Evolutionary conservation across 2,113 vertebrate genomes (phyloP).

Genomic region (Ammospiza nelsoni): DNA sequence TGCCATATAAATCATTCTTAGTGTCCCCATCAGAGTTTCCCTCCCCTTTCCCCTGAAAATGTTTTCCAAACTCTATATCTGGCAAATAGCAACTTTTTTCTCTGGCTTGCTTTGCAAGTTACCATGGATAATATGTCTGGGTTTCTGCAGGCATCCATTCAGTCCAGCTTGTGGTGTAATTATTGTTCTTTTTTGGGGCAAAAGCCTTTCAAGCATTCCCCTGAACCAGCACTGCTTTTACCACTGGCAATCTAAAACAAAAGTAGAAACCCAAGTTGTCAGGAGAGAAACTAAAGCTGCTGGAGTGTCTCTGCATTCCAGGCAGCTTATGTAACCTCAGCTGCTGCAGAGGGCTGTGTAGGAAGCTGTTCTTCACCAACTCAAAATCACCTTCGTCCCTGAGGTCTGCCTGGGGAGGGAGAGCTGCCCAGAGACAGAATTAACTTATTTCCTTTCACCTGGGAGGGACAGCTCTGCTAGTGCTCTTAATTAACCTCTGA

Average conservation of each 20-base stretch:
- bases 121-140: neutral
- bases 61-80: neutral
- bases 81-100: neutral
- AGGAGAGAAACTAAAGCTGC: neutral
- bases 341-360: conserved; percentile 21
- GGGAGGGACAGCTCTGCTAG: neutral
- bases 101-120: neutral
- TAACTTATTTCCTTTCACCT: neutral
- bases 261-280: conserved; percentile 38
- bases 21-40: neutral
- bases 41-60: neutral
- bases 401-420: neutral
- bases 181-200: neutral
- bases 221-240: neutral
- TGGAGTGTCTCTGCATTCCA: conserved; percentile 51
- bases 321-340: conserved; percentile 54
- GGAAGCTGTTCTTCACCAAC: neutral
- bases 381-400: neutral
- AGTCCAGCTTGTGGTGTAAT: neutral
- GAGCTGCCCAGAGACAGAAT: neutral
- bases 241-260: neutral
- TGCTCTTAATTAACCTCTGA: neutral
- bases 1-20: neutral
- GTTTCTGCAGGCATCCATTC: neutral
- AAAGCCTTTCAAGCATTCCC: neutral